Conservation (phyloP, 2,797 vertebrate genomes). For the Sarcophilus harrisii region DNA sequence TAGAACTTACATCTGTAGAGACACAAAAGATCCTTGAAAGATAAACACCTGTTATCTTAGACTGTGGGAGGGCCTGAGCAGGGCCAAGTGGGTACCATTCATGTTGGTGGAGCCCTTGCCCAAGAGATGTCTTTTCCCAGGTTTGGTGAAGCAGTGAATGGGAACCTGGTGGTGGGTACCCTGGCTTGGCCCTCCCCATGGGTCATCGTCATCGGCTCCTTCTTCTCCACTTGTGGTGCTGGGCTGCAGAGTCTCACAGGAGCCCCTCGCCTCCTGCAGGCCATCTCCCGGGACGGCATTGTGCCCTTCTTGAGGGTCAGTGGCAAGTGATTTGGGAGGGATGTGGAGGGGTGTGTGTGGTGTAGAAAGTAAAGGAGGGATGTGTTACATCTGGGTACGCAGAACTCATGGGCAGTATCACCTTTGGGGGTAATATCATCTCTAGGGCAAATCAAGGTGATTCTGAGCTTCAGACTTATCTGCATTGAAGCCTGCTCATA, state of each 20-base stretch:
- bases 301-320: slow-evolving; percentile 95
- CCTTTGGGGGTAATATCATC: slow-evolving; percentile 27
- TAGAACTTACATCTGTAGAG: neutral
- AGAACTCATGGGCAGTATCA: neutral
- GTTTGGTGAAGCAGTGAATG: slow-evolving; percentile 96
- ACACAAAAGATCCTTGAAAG: neutral
- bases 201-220: slow-evolving; percentile 98
- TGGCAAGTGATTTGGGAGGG: neutral
- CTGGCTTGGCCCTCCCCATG: slow-evolving; percentile 96
- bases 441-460: slow-evolving; percentile 21
- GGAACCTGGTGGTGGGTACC: slow-evolving; percentile 96
- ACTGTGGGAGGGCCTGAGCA: neutral
- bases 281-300: slow-evolving; percentile 95
- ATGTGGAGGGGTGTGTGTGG: neutral
- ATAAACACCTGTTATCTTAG: neutral
- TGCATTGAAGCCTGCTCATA: neutral
- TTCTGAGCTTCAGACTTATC: neutral
- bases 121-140: slow-evolving; percentile 78
- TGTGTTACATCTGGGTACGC: neutral
- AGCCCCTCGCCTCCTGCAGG: slow-evolving; percentile 96
- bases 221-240: slow-evolving; percentile 97
- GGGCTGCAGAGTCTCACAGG: slow-evolving; percentile 98
- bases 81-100: neutral
- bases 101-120: neutral
- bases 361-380: neutral